These are phyloP conservation scores for Drosophila testacea DNA, from an alignment of 2,888 invertebrate species.

Conservation along the genomic window DNA sequence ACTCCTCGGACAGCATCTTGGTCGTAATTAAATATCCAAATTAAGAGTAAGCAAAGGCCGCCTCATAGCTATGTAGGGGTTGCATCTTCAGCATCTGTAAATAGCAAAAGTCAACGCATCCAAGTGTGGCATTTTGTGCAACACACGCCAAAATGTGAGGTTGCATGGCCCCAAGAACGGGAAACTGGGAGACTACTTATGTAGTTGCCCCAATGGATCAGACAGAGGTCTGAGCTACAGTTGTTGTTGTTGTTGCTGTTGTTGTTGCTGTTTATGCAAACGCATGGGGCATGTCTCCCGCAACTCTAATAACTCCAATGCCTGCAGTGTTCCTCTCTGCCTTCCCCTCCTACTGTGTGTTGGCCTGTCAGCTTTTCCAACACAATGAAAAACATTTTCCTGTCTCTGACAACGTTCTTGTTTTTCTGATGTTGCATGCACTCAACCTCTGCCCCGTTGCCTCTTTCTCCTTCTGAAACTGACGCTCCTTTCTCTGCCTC, in stretches of 20 bases:
- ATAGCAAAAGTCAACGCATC: conserved; percentile 62
- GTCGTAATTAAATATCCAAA: conserved; percentile 67
- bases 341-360: conserved; percentile 11
- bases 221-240: conserved; percentile 42
- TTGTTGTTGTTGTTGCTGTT: conserved; percentile 15
- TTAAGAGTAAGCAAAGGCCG: conserved; percentile 61
- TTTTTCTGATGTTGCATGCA: conserved; percentile 25
- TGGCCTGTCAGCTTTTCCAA: conserved; percentile 65
- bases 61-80: conserved; percentile 70
- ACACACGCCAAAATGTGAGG: conserved; percentile 72
- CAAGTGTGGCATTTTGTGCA: conserved; percentile 78
- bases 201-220: conserved; percentile 31
- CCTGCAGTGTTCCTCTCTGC: conserved; percentile 34
- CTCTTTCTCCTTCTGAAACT: conserved; percentile 11
- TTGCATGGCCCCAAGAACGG: conserved; percentile 15
- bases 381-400: conserved; percentile 80
- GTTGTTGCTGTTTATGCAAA: conserved; percentile 71
- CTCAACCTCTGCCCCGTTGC: conserved; percentile 27
- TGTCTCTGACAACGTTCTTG: conserved; percentile 55
- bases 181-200: neutral
- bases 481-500: conserved; percentile 30
- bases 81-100: conserved; percentile 59
- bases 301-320: conserved; percentile 75
- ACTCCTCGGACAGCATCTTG: conserved; percentile 17
- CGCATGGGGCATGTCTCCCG: conserved; percentile 80